phyloP scores from a whole-genome alignment of 2,888 invertebrate genomes.

The Diarsia mendica region DNA sequence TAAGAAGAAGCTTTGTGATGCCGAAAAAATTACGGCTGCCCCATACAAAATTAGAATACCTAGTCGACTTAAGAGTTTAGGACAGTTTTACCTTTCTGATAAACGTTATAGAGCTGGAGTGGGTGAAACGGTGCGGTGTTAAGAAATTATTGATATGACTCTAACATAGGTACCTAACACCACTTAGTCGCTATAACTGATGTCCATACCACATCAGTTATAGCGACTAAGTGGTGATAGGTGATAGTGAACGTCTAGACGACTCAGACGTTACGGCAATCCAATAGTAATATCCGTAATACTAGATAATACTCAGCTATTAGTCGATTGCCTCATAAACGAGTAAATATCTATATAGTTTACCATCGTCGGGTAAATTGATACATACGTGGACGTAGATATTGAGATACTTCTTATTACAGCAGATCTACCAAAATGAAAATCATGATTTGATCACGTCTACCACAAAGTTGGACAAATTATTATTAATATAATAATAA shows the following conservation, averaged over 20 bases:
- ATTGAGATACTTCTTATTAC: neutral
- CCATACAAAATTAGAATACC: neutral
- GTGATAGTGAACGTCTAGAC: neutral
- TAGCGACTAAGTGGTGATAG: neutral
- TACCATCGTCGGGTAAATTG: neutral
- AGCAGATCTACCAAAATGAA: neutral
- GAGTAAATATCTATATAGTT: neutral
- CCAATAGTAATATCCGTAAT: neutral
- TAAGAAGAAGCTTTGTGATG: neutral
- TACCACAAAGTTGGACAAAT: constrained; percentile 9
- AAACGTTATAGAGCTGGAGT: too few species aligned
- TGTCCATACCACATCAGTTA: neutral
- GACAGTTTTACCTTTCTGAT: too few species aligned
- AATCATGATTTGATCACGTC: neutral
- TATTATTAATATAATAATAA: constrained; percentile 14
- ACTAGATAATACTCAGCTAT: neutral
- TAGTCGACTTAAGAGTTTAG: neutral
- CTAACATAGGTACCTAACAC: too few species aligned
- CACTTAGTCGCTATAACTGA: too few species aligned
- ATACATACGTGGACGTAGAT: neutral
- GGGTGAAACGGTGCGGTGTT: too few species aligned
- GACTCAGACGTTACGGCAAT: neutral
- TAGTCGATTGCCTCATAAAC: neutral
- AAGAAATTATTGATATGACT: neutral
- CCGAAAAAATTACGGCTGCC: neutral